Percentiles rank a stretch among this genome's conserved stretches.
Evolutionary conservation across 2,888 invertebrate genomes (phyloP).

Genomic region (Biston betularia): DNA sequence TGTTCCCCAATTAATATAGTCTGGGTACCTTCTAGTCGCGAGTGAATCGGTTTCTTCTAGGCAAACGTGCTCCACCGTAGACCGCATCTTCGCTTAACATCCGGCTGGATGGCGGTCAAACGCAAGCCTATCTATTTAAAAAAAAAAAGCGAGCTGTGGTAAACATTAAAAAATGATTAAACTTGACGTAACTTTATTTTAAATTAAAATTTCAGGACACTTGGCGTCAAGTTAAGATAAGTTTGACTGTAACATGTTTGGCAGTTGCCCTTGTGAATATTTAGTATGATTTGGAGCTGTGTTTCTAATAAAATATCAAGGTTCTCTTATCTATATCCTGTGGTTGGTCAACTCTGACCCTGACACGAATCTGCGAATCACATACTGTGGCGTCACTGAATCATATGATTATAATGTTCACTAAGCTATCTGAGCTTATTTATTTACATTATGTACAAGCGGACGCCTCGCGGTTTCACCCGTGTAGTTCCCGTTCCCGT

Average conservation of each 20-base stretch:
- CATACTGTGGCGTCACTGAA: constrained; percentile 9
- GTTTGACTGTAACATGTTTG: neutral
- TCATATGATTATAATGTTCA: neutral
- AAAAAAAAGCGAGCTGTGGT: no score
- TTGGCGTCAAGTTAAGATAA: neutral
- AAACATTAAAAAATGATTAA: neutral
- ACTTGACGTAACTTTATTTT: neutral
- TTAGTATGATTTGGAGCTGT: constrained; percentile 21
- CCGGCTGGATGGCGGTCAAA: no score
- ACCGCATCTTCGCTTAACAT: no score
- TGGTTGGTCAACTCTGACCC: constrained; percentile 26
- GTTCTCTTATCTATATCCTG: constrained; percentile 31
- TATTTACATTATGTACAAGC: no score
- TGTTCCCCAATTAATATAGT: no score
- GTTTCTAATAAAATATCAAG: constrained; percentile 37
- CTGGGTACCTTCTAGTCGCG: no score
- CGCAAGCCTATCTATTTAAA: no score
- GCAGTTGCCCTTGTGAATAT: constrained; percentile 23
- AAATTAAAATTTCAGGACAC: neutral
- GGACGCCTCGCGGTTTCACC: no score
- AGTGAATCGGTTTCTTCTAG: no score
- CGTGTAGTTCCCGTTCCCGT: no score
- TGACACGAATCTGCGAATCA: constrained; percentile 27
- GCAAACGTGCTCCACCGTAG: no score
- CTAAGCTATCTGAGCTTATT: no score